Conservation (phyloP, 2,113 vertebrate species). For the Daboia siamensis region DNA sequence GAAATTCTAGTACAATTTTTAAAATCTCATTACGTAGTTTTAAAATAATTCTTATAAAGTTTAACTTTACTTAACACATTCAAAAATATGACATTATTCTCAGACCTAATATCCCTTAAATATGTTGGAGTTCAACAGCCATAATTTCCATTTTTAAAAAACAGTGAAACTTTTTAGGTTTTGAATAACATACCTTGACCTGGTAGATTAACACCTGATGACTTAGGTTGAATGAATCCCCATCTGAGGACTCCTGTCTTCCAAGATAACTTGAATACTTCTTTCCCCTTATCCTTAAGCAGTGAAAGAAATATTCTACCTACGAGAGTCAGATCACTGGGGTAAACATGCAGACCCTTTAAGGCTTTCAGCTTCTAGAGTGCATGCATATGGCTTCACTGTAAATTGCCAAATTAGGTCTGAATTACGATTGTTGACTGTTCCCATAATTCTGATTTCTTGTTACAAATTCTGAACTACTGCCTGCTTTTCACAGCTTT, state of each 20-base stretch:
- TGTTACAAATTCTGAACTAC: no score
- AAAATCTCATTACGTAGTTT: not conserved
- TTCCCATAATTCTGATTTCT: no score
- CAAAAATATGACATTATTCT: not conserved
- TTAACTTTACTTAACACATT: not conserved
- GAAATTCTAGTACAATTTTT: not conserved
- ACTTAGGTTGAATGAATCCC: not conserved
- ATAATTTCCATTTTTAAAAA: not conserved
- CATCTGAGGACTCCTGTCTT: not conserved
- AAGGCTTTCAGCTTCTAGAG: not conserved
- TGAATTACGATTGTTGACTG: no score
- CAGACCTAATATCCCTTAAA: not conserved
- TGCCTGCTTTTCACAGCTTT: no score
- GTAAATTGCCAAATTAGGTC: not conserved
- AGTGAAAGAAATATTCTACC: not conserved
- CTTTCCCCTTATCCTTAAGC: not conserved
- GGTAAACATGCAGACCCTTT: not conserved
- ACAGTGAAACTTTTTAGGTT: not conserved
- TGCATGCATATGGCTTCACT: not conserved
- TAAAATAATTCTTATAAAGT: not conserved
- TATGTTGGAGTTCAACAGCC: not conserved
- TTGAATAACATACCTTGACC: not conserved
- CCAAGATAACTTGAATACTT: not conserved
- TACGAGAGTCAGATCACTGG: not conserved
- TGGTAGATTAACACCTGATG: not conserved